phyloP scores from a whole-genome alignment of 2,888 invertebrate genomes.

The Platycheirus rosarum region DNA sequence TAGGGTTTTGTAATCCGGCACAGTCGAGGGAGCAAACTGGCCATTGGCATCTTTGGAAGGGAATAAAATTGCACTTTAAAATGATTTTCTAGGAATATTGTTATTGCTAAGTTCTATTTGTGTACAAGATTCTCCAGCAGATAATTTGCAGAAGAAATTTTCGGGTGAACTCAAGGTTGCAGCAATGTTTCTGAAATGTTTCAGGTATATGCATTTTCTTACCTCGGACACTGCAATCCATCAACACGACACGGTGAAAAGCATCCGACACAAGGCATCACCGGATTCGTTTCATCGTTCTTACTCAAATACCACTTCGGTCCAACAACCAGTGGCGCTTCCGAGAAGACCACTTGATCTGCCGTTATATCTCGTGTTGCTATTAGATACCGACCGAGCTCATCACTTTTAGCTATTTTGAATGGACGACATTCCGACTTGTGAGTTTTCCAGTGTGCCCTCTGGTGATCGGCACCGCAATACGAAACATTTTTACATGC shows the following conservation, averaged over 20 bases:
- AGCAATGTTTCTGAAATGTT: too few species aligned
- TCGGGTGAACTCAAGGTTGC: too few species aligned
- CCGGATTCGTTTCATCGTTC: slow-evolving; percentile 84
- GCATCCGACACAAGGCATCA: slow-evolving; percentile 91
- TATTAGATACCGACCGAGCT: slow-evolving; percentile 86
- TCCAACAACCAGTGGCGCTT: slow-evolving; percentile 86
- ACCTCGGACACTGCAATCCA: slow-evolving; percentile 84
- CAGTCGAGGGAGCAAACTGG: slow-evolving; percentile 89
- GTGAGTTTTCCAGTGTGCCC: slow-evolving; percentile 87
- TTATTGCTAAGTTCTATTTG: too few species aligned
- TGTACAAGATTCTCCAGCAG: too few species aligned
- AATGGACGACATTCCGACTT: slow-evolving; percentile 86
- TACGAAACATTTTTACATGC: slow-evolving; percentile 88
- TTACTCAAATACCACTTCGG: slow-evolving; percentile 85
- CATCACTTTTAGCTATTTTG: slow-evolving; percentile 82
- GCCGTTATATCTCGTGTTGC: slow-evolving; percentile 87
- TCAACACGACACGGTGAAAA: slow-evolving; percentile 85
- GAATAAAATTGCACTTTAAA: too few species aligned
- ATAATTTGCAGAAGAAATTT: too few species aligned
- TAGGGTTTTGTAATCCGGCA: slow-evolving; percentile 86
- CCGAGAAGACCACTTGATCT: slow-evolving; percentile 87
- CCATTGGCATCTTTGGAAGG: slow-evolving; percentile 87
- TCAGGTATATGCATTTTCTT: too few species aligned
- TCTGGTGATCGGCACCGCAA: slow-evolving; percentile 88
- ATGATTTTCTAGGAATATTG: too few species aligned